phyloP scores from a whole-genome alignment of 2,797 vertebrate species.

The Fistularia tabacaria region DNA sequence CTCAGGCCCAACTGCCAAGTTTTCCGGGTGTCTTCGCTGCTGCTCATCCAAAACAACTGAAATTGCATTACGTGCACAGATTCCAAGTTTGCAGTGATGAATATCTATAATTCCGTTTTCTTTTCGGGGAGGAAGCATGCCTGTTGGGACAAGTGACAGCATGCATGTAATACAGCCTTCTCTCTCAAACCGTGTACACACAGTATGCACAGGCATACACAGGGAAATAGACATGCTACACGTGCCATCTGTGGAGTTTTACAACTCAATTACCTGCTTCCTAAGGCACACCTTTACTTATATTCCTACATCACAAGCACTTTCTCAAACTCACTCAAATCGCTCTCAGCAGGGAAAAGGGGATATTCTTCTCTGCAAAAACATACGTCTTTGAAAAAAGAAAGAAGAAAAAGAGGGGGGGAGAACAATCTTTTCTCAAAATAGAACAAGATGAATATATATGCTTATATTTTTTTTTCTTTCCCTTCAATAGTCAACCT shows the following conservation, averaged over 20 bases:
- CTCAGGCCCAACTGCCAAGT: conserved; percentile 60
- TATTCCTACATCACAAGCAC: conserved; percentile 31
- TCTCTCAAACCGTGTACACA: conserved; percentile 35
- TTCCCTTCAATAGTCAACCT: conserved; percentile 24
- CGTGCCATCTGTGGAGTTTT: conserved; percentile 56
- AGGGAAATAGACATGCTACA: conserved; percentile 19
- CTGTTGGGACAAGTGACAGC: conserved; percentile 52
- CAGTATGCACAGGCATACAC: conserved; percentile 15
- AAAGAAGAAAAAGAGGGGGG: too few species aligned
- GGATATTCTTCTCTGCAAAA: conserved; percentile 44
- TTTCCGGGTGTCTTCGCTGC: conserved; percentile 45
- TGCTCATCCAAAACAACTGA: conserved; percentile 55
- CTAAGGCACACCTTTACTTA: conserved; percentile 48
- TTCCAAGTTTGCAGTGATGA: conserved; percentile 56
- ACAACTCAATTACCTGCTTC: conserved; percentile 66
- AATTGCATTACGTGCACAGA: conserved; percentile 53
- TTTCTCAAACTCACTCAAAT: conserved; percentile 20
- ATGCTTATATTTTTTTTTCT: too few species aligned
- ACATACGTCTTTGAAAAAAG: conserved; percentile 3
- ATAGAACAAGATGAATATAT: too few species aligned
- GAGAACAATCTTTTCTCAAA: too few species aligned
- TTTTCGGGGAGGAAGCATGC: conserved; percentile 38
- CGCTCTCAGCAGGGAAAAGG: conserved; percentile 36
- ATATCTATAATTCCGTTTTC: conserved; percentile 60
- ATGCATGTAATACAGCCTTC: conserved; percentile 30